Evolutionary conservation across 2,797 vertebrate genomes (phyloP).

Genomic region (Poecilia wingei): DNA sequence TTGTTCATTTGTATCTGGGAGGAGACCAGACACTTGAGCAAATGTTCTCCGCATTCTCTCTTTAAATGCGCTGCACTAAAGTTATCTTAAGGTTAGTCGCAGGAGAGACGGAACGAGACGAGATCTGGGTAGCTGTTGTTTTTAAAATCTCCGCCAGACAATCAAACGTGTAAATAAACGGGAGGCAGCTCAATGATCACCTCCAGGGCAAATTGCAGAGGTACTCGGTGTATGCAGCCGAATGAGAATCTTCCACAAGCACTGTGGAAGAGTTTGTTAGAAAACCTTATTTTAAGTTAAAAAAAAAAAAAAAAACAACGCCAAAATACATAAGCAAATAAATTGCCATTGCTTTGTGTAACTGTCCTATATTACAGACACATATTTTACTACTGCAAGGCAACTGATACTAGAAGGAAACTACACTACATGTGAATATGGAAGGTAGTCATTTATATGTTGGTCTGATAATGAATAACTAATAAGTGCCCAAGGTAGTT

Average conservation of each 20-base stretch:
- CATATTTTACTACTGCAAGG: not conserved
- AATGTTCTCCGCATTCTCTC: conserved; percentile 73
- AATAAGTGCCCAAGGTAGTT: no score
- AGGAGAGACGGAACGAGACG: conserved; percentile 31
- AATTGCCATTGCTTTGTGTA: not conserved
- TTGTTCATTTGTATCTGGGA: conserved; percentile 84
- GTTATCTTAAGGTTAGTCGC: conserved; percentile 53
- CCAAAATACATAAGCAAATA: conserved; percentile 1
- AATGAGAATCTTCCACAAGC: conserved; percentile 9
- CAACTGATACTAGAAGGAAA: not conserved
- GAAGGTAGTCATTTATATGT: not conserved
- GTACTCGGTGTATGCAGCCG: conserved; percentile 23
- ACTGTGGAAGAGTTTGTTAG: conserved; percentile 2
- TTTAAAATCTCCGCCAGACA: conserved; percentile 67
- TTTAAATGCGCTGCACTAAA: conserved; percentile 45
- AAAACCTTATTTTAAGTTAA: conserved; percentile 5
- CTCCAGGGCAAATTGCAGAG: conserved; percentile 53
- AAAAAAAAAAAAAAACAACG: not conserved
- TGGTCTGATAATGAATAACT: no score
- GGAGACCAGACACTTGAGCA: conserved; percentile 79
- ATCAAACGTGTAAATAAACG: conserved; percentile 74
- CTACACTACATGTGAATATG: not conserved
- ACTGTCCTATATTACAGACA: not conserved
- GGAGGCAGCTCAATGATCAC: conserved; percentile 62
- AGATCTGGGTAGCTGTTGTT: conserved; percentile 29